phyloP scores from a whole-genome alignment of 2,113 vertebrate species.

The Rhombomys opimus region DNA sequence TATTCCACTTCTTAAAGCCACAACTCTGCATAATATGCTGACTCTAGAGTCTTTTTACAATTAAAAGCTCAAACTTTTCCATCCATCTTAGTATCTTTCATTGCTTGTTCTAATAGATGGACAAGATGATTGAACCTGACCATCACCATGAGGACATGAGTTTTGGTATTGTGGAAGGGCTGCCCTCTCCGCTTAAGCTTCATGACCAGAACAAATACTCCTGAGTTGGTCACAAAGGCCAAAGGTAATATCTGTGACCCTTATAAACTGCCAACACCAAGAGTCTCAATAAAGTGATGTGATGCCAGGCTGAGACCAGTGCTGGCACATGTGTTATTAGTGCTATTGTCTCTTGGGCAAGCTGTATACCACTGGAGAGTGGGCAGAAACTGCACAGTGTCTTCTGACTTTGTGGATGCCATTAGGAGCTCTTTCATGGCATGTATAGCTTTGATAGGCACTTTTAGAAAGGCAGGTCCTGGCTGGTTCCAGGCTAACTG shows the following conservation, averaged over 20 bases:
- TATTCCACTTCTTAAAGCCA: slow-evolving; percentile 2
- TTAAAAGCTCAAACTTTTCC: background rate
- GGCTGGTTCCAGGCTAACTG: background rate
- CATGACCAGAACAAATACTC: background rate
- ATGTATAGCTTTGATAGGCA: background rate
- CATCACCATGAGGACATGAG: background rate
- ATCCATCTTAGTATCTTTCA: background rate
- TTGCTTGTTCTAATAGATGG: background rate
- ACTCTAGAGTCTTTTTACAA: background rate
- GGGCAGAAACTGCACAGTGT: background rate
- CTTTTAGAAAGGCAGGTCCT: background rate
- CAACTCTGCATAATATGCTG: background rate
- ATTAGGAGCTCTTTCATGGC: background rate
- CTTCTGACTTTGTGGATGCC: background rate
- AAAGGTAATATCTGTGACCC: background rate
- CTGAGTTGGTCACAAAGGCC: background rate
- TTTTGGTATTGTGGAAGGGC: background rate
- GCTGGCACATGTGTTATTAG: background rate
- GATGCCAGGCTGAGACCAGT: background rate
- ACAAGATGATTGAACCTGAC: background rate
- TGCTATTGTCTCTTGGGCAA: background rate
- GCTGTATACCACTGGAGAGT: background rate
- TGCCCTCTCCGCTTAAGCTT: background rate
- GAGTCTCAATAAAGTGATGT: background rate
- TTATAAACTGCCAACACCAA: background rate